Base-by-base conservation (phyloP, 2,797 vertebrate species). In the Poeciliopsis turneri region DNA sequence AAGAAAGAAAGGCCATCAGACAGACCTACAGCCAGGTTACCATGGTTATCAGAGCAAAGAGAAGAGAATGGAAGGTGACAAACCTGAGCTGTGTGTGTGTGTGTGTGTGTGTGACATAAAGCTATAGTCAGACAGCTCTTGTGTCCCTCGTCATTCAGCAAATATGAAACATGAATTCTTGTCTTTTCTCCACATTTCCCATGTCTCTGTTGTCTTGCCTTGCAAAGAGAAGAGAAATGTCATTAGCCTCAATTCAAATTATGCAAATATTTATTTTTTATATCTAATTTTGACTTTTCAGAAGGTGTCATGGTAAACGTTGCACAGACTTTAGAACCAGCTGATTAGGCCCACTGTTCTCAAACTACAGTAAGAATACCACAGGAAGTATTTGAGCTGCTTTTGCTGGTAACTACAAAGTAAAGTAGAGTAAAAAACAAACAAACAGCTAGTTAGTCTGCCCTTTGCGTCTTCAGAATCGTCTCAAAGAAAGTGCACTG, bases 11-110 rank as follows among this genome's bases (percentile, higher is more conserved):
- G 81, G 76, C 86, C 75, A 72, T 72, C 86, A 87, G 85, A 84
- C 77, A 84, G 82, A 87, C 74, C 84, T 59, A 59, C 28, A 28
- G 86, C 79, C 79, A 82, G 88, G 90, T 90, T 89, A 82, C 86
- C 82, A 88, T 88, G 86, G 86, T 92, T 93, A 93, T 93, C 89
- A 93, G 91, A 91, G 93, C 91, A 85, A 82, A 91, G 83, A 89
- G 90, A 87, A 78, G 78, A 87, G 80, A 90, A 85, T 82, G 76
- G 77, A 84, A 85, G 89, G 80, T 89, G 84, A 88, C 83, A 84
- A 84, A 90, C 86, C 64, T 81, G 69, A 49, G 66, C 78, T 64
- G 45, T 77, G 53, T 75, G 77, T 75, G 66, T 82, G 77, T 36
- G 36, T 36, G 36, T 36, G 36, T 36, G 36, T 36, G 36, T 36